These are phyloP conservation scores for Thalassarche chlororhynchos DNA, from an alignment of 2,113 vertebrate genomes.

Conservation along the genomic window DNA sequence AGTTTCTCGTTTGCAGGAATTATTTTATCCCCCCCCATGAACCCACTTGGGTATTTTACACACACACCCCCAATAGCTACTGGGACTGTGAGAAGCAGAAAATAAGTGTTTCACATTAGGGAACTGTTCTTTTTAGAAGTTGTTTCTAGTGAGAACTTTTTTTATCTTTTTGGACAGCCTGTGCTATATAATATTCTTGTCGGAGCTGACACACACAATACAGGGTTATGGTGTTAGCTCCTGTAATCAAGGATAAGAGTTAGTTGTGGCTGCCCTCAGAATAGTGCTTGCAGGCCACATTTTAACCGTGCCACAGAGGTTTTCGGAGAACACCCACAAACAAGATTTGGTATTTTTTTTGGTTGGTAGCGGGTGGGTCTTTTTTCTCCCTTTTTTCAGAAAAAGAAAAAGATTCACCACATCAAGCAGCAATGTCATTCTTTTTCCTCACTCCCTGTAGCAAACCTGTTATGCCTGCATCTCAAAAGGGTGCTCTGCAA, in stretches of 20 bases:
- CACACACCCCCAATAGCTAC: conserved; percentile 34
- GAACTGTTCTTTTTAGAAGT: background rate
- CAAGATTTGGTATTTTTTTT: background rate
- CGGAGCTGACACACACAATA: background rate
- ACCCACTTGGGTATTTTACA: background rate
- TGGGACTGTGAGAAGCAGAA: conserved; percentile 68
- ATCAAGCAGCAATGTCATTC: conserved; percentile 30
- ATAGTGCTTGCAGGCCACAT: conserved; percentile 32
- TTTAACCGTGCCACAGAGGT: conserved; percentile 56
- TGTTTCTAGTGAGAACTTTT: background rate
- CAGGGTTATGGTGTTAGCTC: conserved; percentile 1
- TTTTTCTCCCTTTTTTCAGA: background rate
- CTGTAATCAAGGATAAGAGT: background rate
- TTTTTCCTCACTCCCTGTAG: conserved; percentile 11
- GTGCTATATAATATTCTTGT: background rate
- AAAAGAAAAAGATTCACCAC: background rate
- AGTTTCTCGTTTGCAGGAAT: background rate
- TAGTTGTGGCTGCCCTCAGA: conserved; percentile 36
- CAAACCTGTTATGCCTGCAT: background rate
- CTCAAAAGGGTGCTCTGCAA: background rate
- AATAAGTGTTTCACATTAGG: conserved; percentile 10
- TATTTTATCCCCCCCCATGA: background rate
- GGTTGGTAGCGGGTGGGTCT: background rate
- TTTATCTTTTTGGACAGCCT: background rate
- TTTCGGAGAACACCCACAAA: conserved; percentile 3